Base-by-base conservation (phyloP, 1,140 invertebrate species). In the Heliconius hermathena region DNA sequence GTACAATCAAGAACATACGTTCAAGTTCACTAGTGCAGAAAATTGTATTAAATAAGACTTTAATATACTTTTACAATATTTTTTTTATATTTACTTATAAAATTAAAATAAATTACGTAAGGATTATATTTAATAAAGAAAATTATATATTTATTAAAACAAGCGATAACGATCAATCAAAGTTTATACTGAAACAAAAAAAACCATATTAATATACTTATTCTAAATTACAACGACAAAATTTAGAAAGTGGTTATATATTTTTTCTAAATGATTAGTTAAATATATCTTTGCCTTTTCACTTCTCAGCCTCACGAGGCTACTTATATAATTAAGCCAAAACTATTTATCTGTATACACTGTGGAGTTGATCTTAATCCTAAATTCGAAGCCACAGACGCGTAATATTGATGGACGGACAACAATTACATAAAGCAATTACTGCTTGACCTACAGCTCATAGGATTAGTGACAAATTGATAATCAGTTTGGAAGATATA, bases 11-110 rank as follows among this genome's bases (percentile, higher is more conserved):
- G 60, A 66, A 66, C 60, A 29, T 66, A 66, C 60, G 60, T 66
- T 66, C 60, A 29, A 66, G 76, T 74, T 81, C 66, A 79, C 54
- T 73, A 60, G 70, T 49, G 70, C 72, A 57, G 76, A 83, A 81
- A 81, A 76, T 75, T 72, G 60, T 66, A 22, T 66, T 66, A 29
- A 66, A 66, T 66, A 66, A 66, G 0, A 22, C 54, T 22, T 57
- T 9, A 26, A 22, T 57, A n/a, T 22, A 60, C 33, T 36, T 36
- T 36, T 36, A 36, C 33, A 1, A 46, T 46, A 46, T 16, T 66
- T 66, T 60, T 22, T 66, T 29, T 66, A 66, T 16, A 66, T 26
- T 66, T 16, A 66, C 1, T 26, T 66, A 26, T 66, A 16, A 11
- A 22, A 22, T 22, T 22, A 57, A 36, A 57, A 57, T 22, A 57